These are phyloP conservation scores for Scaptomyza flava DNA, from an alignment of 2,888 invertebrate genomes.

Conservation along the genomic window DNA sequence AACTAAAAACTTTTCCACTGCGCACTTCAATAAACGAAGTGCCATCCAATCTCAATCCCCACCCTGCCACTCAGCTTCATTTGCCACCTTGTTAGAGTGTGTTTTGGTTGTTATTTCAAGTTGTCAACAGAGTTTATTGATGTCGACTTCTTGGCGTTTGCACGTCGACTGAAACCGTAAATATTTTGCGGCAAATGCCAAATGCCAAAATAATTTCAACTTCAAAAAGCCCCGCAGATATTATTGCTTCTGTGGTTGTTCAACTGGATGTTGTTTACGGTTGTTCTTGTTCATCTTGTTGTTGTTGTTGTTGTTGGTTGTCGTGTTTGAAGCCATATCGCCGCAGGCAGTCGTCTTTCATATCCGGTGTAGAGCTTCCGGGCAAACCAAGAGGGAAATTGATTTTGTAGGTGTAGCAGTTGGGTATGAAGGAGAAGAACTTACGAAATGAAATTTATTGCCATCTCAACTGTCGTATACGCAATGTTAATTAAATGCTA, in stretches of 20 bases:
- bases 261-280: conserved; percentile 32
- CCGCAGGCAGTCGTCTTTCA: conserved; percentile 71
- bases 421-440: not conserved
- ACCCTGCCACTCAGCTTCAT: not conserved
- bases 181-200: conserved; percentile 48
- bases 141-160: conserved; percentile 60
- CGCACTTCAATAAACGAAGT: conserved; percentile 69
- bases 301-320: conserved; percentile 10
- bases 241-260: conserved; percentile 35
- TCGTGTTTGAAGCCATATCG: conserved; percentile 29
- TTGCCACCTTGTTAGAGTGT: conserved; percentile 25
- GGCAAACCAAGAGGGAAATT: conserved; percentile 59
- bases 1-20: conserved; percentile 53
- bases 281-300: conserved; percentile 24
- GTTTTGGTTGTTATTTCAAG: conserved; percentile 41
- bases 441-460: not conserved
- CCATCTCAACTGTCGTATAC: conserved; percentile 35
- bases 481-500: conserved; percentile 69
- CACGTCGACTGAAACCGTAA: conserved; percentile 4
- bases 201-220: conserved; percentile 60
- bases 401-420: conserved; percentile 43
- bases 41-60: conserved; percentile 16
- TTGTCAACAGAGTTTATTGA: conserved; percentile 69
- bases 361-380: conserved; percentile 66
- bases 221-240: conserved; percentile 36